Conservation (phyloP, 2,888 invertebrate species). For the Dryobota labecula region DNA sequence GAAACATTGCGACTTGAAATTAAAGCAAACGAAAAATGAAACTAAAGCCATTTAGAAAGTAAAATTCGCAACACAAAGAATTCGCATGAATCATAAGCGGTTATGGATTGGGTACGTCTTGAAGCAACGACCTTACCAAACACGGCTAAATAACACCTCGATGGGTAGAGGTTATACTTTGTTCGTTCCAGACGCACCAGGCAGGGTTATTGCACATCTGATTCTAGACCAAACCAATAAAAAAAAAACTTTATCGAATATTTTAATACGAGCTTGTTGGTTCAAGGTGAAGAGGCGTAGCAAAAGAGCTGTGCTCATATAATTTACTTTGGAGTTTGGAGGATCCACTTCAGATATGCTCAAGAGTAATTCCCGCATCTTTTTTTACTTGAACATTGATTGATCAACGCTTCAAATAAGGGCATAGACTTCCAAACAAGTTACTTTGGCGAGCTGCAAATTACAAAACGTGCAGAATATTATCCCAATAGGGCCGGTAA, state of each 20-base stretch:
- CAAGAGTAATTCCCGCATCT: background rate
- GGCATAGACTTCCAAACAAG: slow-evolving; percentile 32
- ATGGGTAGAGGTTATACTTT: background rate
- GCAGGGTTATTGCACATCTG: slow-evolving; percentile 4
- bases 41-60: slow-evolving; percentile 52
- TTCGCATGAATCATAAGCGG: slow-evolving; percentile 44
- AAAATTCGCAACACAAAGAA: slow-evolving; percentile 39
- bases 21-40: slow-evolving; percentile 40
- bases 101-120: slow-evolving; percentile 32
- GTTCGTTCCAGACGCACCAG: slow-evolving; percentile 1
- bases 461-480: slow-evolving; percentile 55
- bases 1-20: slow-evolving; percentile 33
- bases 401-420: slow-evolving; percentile 47
- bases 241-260: slow-evolving; percentile 13
- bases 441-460: slow-evolving; percentile 40
- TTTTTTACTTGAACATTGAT: too few relatives aligned
- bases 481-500: slow-evolving; percentile 60
- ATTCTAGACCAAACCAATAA: background rate
- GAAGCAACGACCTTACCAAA: slow-evolving; percentile 29
- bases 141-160: background rate
- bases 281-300: slow-evolving; percentile 24
- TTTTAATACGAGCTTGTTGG: background rate
- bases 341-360: slow-evolving; percentile 7
- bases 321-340: slow-evolving; percentile 14
- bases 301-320: background rate